Conservation (phyloP, 2,113 vertebrate genomes). For the Larimichthys crocea region DNA sequence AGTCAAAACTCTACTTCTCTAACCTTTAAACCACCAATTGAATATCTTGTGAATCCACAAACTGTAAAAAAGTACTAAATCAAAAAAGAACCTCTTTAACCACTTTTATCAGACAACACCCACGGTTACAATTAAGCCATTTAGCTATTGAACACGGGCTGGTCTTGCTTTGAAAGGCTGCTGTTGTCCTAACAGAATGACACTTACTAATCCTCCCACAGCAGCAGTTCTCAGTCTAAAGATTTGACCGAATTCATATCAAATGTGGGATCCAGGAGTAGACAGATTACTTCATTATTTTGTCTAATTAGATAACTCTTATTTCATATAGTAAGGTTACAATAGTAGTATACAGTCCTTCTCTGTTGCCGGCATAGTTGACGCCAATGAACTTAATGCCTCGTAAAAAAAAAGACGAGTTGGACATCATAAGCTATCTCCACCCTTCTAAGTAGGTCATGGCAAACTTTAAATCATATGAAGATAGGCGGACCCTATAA, state of each 20-base stretch:
- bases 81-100: neutral
- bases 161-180: neutral
- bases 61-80: neutral
- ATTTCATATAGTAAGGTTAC: no score
- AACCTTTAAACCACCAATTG: neutral
- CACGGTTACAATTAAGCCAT: neutral
- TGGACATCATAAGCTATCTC: neutral
- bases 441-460: neutral
- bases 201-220: neutral
- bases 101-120: neutral
- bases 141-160: neutral
- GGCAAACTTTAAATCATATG: constrained; percentile 22
- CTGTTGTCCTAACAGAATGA: neutral
- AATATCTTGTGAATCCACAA: neutral
- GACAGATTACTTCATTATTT: neutral
- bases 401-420: constrained; percentile 9
- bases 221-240: no score
- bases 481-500: neutral
- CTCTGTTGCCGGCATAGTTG: neutral
- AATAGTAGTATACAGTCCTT: neutral
- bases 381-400: neutral
- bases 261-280: no score
- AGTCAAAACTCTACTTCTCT: neutral
- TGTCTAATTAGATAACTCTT: neutral
- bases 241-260: neutral